Conservation (phyloP, 2,888 invertebrate species). For the Trissoscelio sp. region DNA sequence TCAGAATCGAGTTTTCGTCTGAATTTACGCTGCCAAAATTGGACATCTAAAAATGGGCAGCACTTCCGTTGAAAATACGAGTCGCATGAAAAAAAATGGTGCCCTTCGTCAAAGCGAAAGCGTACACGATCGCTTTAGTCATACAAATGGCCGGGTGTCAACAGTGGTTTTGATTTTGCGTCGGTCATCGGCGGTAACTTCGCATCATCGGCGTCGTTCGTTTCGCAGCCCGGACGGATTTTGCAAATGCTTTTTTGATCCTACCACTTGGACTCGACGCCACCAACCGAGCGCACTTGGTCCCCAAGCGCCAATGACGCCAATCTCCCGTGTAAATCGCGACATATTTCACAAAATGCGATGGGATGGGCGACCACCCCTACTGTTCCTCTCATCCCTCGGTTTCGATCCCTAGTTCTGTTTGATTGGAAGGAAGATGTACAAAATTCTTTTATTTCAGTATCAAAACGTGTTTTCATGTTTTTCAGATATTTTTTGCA, state of each 20-base stretch:
- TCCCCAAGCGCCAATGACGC: slow-evolving; percentile 83
- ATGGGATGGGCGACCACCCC: slow-evolving; percentile 59
- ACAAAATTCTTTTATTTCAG: not conserved
- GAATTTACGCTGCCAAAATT: slow-evolving; percentile 8
- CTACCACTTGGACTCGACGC: slow-evolving; percentile 69
- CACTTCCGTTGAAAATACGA: slow-evolving; percentile 44
- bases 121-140: slow-evolving; percentile 63
- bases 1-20: too few relatives aligned
- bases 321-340: slow-evolving; percentile 83
- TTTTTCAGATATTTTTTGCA: not conserved
- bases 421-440: slow-evolving; percentile 7
- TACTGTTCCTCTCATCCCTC: slow-evolving; percentile 8
- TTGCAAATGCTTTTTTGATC: slow-evolving; percentile 82
- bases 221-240: slow-evolving; percentile 74
- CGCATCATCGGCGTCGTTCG: slow-evolving; percentile 58
- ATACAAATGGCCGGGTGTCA: slow-evolving; percentile 71
- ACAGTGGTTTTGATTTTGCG: slow-evolving; percentile 77
- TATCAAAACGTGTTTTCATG: too few relatives aligned
- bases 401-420: not conserved
- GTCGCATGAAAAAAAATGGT: not conserved
- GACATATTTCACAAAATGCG: slow-evolving; percentile 82
- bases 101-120: slow-evolving; percentile 18
- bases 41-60: slow-evolving; percentile 41
- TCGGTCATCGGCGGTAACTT: slow-evolving; percentile 72
- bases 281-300: slow-evolving; percentile 74